A percentile compares a stretch with the other conserved stretches of the same genome.
Conservation (phyloP, 1,140 invertebrate genomes). For the Neodiprion lecontei region DNA sequence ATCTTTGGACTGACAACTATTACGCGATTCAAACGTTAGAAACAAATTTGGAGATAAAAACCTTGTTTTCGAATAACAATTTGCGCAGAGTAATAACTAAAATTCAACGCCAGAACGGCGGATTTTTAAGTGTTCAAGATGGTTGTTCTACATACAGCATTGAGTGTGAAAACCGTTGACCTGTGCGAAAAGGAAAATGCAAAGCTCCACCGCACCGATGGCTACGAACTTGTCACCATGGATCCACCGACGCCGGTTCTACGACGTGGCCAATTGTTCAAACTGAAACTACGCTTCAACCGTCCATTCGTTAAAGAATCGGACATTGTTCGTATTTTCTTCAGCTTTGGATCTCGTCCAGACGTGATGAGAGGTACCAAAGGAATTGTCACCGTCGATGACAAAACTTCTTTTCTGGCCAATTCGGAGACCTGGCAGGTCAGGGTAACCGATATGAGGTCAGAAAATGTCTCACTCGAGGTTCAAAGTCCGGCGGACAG, state of each 20-base stretch:
- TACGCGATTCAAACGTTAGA: too few relatives aligned
- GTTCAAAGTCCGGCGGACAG: conserved; percentile 62
- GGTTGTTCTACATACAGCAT: conserved; percentile 12
- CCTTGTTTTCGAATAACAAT: too few relatives aligned
- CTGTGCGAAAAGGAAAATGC: conserved; percentile 71
- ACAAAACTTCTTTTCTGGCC: conserved; percentile 50
- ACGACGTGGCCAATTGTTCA: conserved; percentile 72
- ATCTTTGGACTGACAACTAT: too few relatives aligned
- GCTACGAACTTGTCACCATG: conserved; percentile 68
- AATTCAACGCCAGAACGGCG: too few relatives aligned
- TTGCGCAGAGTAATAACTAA: too few relatives aligned
- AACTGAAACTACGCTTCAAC: conserved; percentile 65
- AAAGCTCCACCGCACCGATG: conserved; percentile 67
- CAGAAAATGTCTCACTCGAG: conserved; percentile 62
- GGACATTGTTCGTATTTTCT: conserved; percentile 67
- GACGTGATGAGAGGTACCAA: conserved; percentile 66
- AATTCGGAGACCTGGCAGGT: conserved; percentile 61
- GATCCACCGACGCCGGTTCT: conserved; percentile 64
- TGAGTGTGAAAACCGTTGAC: conserved; percentile 66
- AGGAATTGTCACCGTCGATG: conserved; percentile 60
- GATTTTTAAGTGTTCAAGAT: too few relatives aligned
- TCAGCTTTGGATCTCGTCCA: conserved; percentile 68
- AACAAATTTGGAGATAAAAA: too few relatives aligned
- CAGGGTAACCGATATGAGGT: conserved; percentile 58
- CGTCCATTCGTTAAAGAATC: conserved; percentile 61